Base-by-base conservation (phyloP, 2,888 invertebrate genomes). In the Ptychoptera albimana region DNA sequence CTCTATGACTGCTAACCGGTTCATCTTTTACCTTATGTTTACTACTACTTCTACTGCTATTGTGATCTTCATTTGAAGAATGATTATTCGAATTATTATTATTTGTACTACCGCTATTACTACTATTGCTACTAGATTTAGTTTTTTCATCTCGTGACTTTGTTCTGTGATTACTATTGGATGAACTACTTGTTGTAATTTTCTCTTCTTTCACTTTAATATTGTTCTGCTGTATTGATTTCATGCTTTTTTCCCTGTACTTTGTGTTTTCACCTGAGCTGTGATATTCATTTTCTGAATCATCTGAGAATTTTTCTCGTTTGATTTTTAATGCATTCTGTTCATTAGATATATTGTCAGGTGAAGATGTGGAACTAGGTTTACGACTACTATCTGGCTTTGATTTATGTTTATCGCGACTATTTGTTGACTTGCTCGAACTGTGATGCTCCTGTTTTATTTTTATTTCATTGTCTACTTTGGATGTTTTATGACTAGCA, bases 91-190 rank as follows among this genome's bases (percentile, higher is more conserved):
- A 44, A 37, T 15, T 49, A 50, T 42, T 39, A 14, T 48, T 50
- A 50, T 55, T 51, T 46, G 57, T 43, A 39, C 35, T 39, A 15
- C 15, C 42, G 12, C 23, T 32, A 14, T 11, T 44, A 32, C 11
- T 35, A 14, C 43, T 36, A 37, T 31, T 37, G 47, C 53, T 56
- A 51, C 54, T 56, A 52, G 9, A 51, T 23, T 23, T 23, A 5
- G 23, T 23, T 23, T 23, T 23, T 5, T 48, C 47, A 40, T 54
- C 38, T 32, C 52, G 48, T 52, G 49, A 46, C 45, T 50, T 45
- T 54, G 54, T 35, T 50, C 52, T 29, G 11, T 10, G 8, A 29
- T 15, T 10, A 12, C 43, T 34, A 29, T 31, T 15, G 3, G 23
- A 23, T 23, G 23, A 23, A 23, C 23, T 23, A 7, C 23, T 23